Evolutionary conservation across 2,797 vertebrate species (phyloP).

Genomic region (Protonibea diacanthus): DNA sequence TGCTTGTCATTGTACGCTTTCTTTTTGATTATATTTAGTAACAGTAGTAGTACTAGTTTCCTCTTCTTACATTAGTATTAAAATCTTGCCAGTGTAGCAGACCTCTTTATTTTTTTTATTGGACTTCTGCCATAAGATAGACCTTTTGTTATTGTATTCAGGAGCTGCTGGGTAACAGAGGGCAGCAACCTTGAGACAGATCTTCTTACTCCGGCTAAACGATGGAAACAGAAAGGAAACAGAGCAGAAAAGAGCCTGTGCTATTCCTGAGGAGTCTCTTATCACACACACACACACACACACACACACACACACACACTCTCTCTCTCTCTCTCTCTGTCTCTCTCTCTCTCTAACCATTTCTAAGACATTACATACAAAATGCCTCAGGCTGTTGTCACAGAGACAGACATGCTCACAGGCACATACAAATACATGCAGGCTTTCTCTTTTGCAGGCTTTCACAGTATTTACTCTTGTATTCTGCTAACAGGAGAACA

Average conservation of each 20-base stretch:
- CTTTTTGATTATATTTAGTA: neutral
- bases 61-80: constrained; percentile 19
- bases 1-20: neutral
- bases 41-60: neutral
- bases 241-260: constrained; percentile 69
- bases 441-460: constrained; percentile 29
- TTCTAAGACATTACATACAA: constrained; percentile 77
- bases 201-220: constrained; percentile 70
- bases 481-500: neutral
- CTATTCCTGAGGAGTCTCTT: constrained; percentile 55
- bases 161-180: constrained; percentile 56
- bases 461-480: constrained; percentile 12
- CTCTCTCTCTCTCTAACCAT: neutral
- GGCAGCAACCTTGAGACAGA: constrained; percentile 78
- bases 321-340: neutral
- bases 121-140: constrained; percentile 19
- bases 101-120: constrained; percentile 39
- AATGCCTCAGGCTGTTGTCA: constrained; percentile 82
- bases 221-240: constrained; percentile 77
- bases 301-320: constrained; percentile 29
- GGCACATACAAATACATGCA: constrained; percentile 64
- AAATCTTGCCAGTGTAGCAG: neutral
- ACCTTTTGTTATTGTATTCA: constrained; percentile 57
- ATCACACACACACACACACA: constrained; percentile 40
- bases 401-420: constrained; percentile 71